These are phyloP conservation scores for Hylaeus anthracinus DNA, from an alignment of 1,140 invertebrate genomes.

Conservation along the genomic window DNA sequence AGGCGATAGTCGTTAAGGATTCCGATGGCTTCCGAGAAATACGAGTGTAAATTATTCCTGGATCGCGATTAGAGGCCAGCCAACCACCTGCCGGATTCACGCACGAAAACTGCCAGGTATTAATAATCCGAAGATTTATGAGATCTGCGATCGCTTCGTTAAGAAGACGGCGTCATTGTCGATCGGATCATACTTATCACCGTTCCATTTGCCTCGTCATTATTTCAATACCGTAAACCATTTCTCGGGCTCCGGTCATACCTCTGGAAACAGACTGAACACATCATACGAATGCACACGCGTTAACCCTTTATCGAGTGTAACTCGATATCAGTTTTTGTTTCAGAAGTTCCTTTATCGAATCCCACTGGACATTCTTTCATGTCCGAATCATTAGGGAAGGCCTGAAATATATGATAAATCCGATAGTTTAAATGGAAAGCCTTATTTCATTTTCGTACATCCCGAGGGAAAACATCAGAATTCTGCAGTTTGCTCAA, in stretches of 20 bases:
- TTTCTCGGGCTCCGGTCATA: background rate
- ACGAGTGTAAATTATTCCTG: constrained; percentile 66
- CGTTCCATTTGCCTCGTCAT: constrained; percentile 6
- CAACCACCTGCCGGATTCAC: constrained; percentile 68
- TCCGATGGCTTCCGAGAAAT: constrained; percentile 54
- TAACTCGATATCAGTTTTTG: no score
- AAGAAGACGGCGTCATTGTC: constrained; percentile 54
- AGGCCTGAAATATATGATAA: no score
- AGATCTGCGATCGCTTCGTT: constrained; percentile 57
- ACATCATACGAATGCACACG: background rate
- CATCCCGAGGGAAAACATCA: no score
- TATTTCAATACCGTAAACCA: constrained; percentile 21
- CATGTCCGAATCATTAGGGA: no score
- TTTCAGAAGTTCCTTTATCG: no score
- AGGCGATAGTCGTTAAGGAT: constrained; percentile 53
- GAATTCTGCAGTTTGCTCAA: no score
- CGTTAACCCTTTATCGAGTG: no score
- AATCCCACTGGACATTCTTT: no score
- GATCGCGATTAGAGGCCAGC: constrained; percentile 66
- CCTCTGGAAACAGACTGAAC: background rate
- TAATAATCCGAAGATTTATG: constrained; percentile 66
- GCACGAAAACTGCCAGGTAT: constrained; percentile 61
- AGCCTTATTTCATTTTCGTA: no score
- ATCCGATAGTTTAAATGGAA: no score
- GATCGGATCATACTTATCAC: constrained; percentile 32